These are phyloP conservation scores for Melanostoma mellinum DNA, from an alignment of 2,888 invertebrate species.

Conservation along the genomic window DNA sequence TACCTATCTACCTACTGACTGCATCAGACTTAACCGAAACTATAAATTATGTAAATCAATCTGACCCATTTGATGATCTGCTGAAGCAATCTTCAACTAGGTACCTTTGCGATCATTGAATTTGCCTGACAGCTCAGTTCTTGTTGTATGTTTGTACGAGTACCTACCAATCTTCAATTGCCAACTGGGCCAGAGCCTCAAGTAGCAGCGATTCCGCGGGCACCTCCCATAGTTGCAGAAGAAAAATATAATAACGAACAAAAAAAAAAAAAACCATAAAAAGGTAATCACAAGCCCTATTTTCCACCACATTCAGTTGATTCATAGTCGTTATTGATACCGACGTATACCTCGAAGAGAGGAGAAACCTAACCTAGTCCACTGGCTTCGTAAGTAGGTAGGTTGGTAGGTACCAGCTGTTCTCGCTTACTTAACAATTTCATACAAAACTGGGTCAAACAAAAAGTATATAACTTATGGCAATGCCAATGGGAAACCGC, in stretches of 20 bases:
- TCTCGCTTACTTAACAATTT: constrained; percentile 54
- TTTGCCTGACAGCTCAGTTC: not conserved
- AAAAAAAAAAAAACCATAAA: constrained; percentile 20
- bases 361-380: constrained; percentile 19
- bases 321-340: constrained; percentile 19
- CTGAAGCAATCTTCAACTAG: constrained; percentile 31
- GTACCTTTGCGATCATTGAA: constrained; percentile 3
- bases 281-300: constrained; percentile 35
- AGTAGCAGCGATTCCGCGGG: constrained; percentile 16
- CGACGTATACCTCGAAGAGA: constrained; percentile 18
- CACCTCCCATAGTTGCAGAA: constrained; percentile 31
- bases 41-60: constrained; percentile 53
- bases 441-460: constrained; percentile 57
- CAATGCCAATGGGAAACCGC: constrained; percentile 4
- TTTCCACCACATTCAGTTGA: constrained; percentile 14
- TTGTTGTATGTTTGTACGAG: not conserved
- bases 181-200: constrained; percentile 12
- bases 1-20: no score
- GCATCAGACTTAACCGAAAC: not conserved
- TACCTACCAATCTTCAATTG: constrained; percentile 30
- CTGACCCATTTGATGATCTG: constrained; percentile 53
- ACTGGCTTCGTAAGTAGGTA: constrained; percentile 6
- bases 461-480: constrained; percentile 35
- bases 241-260: not conserved
- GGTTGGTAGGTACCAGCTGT: constrained; percentile 25